Evolutionary conservation across 1,140 invertebrate genomes (phyloP), one percentile per base, ranked within the genome.

Genomic region (Rhyzopertha dominica): DNA sequence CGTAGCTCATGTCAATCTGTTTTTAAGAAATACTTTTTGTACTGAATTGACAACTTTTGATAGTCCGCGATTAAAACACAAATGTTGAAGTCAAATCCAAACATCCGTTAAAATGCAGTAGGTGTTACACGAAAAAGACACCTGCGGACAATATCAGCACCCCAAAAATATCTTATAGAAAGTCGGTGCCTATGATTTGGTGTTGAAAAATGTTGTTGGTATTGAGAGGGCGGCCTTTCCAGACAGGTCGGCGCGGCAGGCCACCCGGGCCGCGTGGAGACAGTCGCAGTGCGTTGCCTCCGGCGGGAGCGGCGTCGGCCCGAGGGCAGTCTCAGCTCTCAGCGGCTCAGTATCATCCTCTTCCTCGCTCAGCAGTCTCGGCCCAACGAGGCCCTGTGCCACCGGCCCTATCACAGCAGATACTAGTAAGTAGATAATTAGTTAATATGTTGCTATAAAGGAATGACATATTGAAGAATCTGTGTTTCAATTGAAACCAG

Each of bases 201-300:
- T 61, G 58, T 62, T 54, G 57, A 40, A 51, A 53, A 55, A 59
- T 66, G 53, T 61, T 57, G 61, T 63, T 65, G 64, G 62, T 67
- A 66, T 66, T 67, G 59, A 68, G 66, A 68, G 64, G 64, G 51
- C 56, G 61, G 56, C 74, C 70, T 76, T 81, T 82, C 79, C 79
- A 82, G 79, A 82, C 79, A 80, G 81, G 79, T 79, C 77, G 79
- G 77, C 79, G 79, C 77, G 77, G 77, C 80, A 79, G 74, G 74
- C 75, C 77, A 70, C 73, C 73, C 77, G 80, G 76, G 77, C 79
- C 74, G 80, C 80, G 78, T 82, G 80, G 80, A 81, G 80, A 75
- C 80, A 82, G 74, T 81, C 79, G 72, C 79, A 81, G 73, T 82
- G 80, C 73, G 77, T 82, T 74, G 76, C 78, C 71, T 80, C 78